Percentiles rank a stretch among this genome's conserved stretches.
phyloP scores from a whole-genome alignment of 1,140 invertebrate genomes.

The Listronotus oregonensis region DNA sequence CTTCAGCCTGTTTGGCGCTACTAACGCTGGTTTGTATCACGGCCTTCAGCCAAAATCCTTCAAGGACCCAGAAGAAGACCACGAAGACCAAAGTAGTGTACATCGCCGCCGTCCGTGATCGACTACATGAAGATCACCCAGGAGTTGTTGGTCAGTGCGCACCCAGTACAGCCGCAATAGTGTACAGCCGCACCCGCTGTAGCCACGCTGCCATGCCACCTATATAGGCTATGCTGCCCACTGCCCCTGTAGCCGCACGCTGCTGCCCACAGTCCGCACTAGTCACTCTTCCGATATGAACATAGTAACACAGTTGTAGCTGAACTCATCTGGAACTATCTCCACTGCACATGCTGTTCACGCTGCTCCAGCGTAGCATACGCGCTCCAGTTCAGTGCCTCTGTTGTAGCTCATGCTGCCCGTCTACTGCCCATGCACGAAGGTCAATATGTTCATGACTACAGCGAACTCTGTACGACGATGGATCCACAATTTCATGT shows the following conservation, averaged over 20 bases:
- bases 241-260: conserved; percentile 16
- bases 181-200: conserved; percentile 21
- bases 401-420: conserved; percentile 7
- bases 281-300: conserved; percentile 4
- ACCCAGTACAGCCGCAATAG: conserved; percentile 4
- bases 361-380: conserved; percentile 35
- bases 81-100: conserved; percentile 44
- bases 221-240: conserved; percentile 18
- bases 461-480: conserved; percentile 1
- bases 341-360: conserved; percentile 3
- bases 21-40: conserved; percentile 29
- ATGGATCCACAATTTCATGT: conserved; percentile 1
- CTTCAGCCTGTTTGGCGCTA: conserved; percentile 17
- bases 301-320: conserved; percentile 2
- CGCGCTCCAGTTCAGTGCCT: conserved; percentile 9
- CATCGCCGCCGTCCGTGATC: conserved; percentile 37
- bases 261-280: conserved; percentile 15
- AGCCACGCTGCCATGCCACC: conserved; percentile 17
- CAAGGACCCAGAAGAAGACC: conserved; percentile 43
- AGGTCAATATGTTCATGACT: conserved; percentile 9
- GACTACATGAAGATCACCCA: conserved; percentile 34
- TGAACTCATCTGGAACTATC: conserved; percentile 26
- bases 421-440: not conserved
- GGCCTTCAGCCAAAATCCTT: conserved; percentile 34
- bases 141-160: conserved; percentile 27